A percentile compares a stretch with the other conserved stretches of the same genome.
Conservation (phyloP, 2,113 vertebrate species). For the Anarrhichthys ocellatus region DNA sequence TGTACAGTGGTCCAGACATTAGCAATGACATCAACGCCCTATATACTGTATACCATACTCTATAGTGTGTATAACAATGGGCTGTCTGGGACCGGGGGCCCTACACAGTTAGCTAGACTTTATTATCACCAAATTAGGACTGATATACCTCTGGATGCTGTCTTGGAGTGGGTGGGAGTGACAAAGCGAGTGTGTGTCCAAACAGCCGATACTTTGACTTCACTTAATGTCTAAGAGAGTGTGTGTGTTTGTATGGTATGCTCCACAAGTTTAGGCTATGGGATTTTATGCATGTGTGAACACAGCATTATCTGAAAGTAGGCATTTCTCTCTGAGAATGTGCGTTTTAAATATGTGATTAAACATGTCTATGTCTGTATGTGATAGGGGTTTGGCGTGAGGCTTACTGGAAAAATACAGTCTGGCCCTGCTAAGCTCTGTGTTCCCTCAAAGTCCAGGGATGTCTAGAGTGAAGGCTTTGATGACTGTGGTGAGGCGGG, state of each 20-base stretch:
- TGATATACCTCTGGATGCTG: slow-evolving; percentile 57
- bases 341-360: slow-evolving; percentile 55
- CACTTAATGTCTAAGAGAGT: slow-evolving; percentile 23
- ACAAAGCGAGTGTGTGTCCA: slow-evolving; percentile 23
- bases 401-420: slow-evolving; percentile 60
- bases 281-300: slow-evolving; percentile 46
- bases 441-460: slow-evolving; percentile 57
- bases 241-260: slow-evolving; percentile 28
- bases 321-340: slow-evolving; percentile 43
- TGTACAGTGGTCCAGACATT: slow-evolving; percentile 70
- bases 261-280: slow-evolving; percentile 11
- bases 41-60: slow-evolving; percentile 55
- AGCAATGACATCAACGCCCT: slow-evolving; percentile 67
- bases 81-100: slow-evolving; percentile 54
- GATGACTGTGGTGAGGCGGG: slow-evolving; percentile 29
- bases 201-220: slow-evolving; percentile 23
- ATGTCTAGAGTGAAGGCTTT: slow-evolving; percentile 47
- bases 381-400: slow-evolving; percentile 53
- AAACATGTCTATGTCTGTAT: slow-evolving; percentile 44
- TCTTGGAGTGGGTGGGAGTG: slow-evolving; percentile 46
- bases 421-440: slow-evolving; percentile 53
- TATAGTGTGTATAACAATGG: slow-evolving; percentile 70
- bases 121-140: slow-evolving; percentile 81
- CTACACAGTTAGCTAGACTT: slow-evolving; percentile 56
- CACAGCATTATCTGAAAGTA: slow-evolving; percentile 43